Evolutionary conservation across 2,113 vertebrate genomes (phyloP).

Genomic region (Catharus bicknelli): DNA sequence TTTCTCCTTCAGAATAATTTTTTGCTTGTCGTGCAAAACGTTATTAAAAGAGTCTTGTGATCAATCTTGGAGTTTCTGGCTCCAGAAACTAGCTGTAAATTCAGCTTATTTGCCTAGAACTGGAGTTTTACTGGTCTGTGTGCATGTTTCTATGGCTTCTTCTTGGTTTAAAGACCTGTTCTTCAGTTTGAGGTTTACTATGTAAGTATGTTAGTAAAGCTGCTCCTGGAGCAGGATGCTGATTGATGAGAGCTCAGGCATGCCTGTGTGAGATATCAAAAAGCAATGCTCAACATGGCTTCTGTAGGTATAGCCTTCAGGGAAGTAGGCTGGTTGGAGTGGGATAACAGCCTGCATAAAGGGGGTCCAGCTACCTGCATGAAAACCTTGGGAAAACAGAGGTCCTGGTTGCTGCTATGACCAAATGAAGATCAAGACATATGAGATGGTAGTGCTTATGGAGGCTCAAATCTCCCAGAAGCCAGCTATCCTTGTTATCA

Average conservation of each 20-base stretch:
- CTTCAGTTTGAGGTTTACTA: neutral
- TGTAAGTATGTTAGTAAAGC: neutral
- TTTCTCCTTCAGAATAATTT: neutral
- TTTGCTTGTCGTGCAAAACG: neutral
- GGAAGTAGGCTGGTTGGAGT: neutral
- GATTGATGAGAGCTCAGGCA: neutral
- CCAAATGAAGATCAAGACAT: neutral
- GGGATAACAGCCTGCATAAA: neutral
- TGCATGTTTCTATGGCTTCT: neutral
- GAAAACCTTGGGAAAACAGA: neutral
- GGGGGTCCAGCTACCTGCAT: neutral
- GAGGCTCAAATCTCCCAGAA: neutral
- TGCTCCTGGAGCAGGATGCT: neutral
- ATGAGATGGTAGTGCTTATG: neutral
- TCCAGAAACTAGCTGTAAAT: neutral
- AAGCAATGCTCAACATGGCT: neutral
- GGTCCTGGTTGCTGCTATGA: neutral
- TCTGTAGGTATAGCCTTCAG: neutral
- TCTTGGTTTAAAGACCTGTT: neutral
- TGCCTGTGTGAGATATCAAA: neutral
- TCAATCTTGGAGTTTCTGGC: neutral
- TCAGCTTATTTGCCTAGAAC: neutral
- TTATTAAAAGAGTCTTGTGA: neutral
- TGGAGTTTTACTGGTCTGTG: neutral
- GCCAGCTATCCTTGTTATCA: neutral